Evolutionary conservation across 2,113 vertebrate species (phyloP).

Genomic region (Trematomus loennbergii): DNA sequence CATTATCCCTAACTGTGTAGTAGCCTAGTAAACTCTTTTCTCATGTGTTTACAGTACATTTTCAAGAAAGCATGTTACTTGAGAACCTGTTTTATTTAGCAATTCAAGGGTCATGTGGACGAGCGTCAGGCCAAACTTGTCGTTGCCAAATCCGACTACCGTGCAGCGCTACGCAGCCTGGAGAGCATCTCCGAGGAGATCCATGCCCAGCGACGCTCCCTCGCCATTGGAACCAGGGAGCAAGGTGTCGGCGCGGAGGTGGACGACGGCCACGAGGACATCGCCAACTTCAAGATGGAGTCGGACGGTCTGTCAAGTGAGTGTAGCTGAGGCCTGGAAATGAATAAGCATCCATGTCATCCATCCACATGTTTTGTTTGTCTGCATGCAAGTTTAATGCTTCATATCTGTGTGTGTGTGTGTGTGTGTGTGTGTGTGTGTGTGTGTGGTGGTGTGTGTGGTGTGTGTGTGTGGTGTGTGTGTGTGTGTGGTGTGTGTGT

Average conservation of each 20-base stretch:
- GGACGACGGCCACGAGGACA: conserved; percentile 80
- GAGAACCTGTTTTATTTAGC: conserved; percentile 76
- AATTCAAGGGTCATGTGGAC: conserved; percentile 93
- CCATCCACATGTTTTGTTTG: conserved; percentile 3
- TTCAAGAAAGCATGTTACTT: background rate
- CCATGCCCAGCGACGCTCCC: conserved; percentile 90
- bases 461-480: conserved; percentile 37
- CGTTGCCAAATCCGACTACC: conserved; percentile 92
- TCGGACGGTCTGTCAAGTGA: conserved; percentile 92
- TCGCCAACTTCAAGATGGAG: conserved; percentile 86
- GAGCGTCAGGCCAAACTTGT: conserved; percentile 92
- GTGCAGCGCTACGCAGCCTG: conserved; percentile 91
- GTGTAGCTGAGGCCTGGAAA: conserved; percentile 50
- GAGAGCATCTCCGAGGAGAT: conserved; percentile 99
- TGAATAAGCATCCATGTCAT: background rate
- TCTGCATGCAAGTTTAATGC: conserved; percentile 21
- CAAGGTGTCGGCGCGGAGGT: conserved; percentile 93
- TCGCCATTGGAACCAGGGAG: conserved; percentile 90
- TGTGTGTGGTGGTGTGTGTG: conserved; percentile 48
- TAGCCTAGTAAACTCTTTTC: background rate
- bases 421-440: conserved; percentile 32
- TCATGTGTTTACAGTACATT: background rate
- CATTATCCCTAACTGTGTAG: background rate
- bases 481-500: conserved; percentile 34
- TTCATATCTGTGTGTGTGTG: too few relatives aligned